Conservation (phyloP, 2,888 invertebrate species). For the Drosophila lacicola region DNA sequence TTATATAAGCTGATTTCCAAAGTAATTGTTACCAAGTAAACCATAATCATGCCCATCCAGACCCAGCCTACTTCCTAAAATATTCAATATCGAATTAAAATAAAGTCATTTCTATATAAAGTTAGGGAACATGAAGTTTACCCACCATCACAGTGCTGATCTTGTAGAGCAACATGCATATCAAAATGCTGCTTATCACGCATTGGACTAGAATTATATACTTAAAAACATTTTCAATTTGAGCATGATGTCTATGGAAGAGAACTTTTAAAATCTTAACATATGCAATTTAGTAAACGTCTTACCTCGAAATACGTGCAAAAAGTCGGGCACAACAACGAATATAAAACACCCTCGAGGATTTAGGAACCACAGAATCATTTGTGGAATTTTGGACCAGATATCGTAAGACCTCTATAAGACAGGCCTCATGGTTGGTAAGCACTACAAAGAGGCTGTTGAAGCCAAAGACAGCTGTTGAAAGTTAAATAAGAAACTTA, state of each 20-base stretch:
- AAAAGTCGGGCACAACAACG: conserved; percentile 71
- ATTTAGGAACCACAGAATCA: conserved; percentile 54
- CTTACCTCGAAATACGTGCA: conserved; percentile 63
- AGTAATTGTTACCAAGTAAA: conserved; percentile 60
- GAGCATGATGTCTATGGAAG: conserved; percentile 54
- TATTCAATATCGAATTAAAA: neutral
- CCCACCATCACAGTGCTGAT: conserved; percentile 70
- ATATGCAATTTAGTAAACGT: neutral
- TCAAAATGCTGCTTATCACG: conserved; percentile 63
- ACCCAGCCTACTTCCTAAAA: conserved; percentile 62
- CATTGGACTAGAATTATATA: conserved; percentile 73
- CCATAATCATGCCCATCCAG: conserved; percentile 69
- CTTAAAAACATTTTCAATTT: conserved; percentile 66
- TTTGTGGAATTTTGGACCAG: conserved; percentile 69
- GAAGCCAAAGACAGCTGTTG: conserved; percentile 68
- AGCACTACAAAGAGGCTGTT: conserved; percentile 76
- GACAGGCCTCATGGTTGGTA: conserved; percentile 64
- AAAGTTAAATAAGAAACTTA: neutral
- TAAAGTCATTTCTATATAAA: no score
- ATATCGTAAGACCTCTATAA: conserved; percentile 67
- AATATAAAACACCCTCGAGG: conserved; percentile 56
- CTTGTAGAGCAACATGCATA: conserved; percentile 76
- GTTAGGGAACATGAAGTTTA: neutral
- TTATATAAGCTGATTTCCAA: conserved; percentile 69
- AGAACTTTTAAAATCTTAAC: neutral